Conservation (phyloP, 2,888 invertebrate species). For the Drosophila dives region DNA sequence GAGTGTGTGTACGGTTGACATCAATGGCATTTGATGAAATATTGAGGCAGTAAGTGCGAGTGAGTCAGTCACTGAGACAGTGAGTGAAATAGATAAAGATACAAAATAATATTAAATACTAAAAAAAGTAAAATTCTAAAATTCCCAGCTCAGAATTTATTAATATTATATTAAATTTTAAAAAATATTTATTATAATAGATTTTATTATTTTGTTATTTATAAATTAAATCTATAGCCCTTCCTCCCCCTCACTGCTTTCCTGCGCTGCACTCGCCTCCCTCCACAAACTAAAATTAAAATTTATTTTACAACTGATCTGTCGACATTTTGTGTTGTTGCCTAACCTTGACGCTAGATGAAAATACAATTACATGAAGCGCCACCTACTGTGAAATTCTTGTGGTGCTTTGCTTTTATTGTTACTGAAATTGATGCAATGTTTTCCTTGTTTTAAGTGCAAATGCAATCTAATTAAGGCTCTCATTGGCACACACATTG, state of each 20-base stretch:
- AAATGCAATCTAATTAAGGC: conserved; percentile 72
- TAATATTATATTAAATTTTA: not conserved
- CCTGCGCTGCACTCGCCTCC: fast-evolving
- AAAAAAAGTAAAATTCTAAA: not conserved
- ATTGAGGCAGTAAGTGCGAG: conserved; percentile 33
- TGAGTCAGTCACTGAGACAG: not conserved
- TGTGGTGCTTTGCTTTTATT: conserved; percentile 6
- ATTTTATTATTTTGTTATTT: not conserved
- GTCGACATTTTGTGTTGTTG: conserved; percentile 20
- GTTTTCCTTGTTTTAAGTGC: conserved; percentile 41
- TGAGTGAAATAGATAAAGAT: not conserved
- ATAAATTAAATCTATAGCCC: not conserved
- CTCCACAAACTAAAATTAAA: not conserved
- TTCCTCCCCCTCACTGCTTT: fast-evolving
- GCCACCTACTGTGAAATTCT: conserved; percentile 25
- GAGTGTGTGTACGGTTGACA: conserved; percentile 50
- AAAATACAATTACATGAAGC: conserved; percentile 55
- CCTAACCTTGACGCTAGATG: conserved; percentile 40
- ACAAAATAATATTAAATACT: conserved; percentile 6
- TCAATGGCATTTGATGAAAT: conserved; percentile 59
- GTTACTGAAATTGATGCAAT: conserved; percentile 44
- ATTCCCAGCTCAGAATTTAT: not conserved
- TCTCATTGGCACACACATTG: conserved; percentile 12
- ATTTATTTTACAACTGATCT: conserved; percentile 3
- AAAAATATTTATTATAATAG: not conserved